phyloP scores from a whole-genome alignment of 2,797 vertebrate species.

The Leptodactylus fallax region DNA sequence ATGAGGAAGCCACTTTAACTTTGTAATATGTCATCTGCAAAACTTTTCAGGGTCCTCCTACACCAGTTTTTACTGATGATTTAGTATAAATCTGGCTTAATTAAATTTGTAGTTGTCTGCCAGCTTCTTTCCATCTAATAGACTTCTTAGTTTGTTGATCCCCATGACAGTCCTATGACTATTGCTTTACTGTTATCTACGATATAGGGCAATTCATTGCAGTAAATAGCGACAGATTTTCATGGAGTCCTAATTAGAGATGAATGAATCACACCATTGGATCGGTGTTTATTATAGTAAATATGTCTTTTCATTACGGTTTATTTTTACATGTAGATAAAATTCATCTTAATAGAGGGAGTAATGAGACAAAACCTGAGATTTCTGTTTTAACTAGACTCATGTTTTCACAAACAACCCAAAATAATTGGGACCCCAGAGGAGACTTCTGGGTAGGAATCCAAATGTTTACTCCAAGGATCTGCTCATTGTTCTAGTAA shows the following conservation, averaged over 20 bases:
- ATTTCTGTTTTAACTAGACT: conserved; percentile 15
- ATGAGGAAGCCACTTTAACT: too few relatives aligned
- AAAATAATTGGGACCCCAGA: conserved; percentile 8
- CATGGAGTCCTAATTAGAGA: conserved; percentile 15
- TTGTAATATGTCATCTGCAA: too few relatives aligned
- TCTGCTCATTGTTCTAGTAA: conserved; percentile 14
- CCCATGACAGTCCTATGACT: background rate
- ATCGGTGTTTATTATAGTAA: conserved; percentile 52
- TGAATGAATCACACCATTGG: conserved; percentile 45
- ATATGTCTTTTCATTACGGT: conserved; percentile 33
- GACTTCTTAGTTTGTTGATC: background rate
- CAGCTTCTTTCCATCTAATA: background rate
- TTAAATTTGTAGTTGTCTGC: background rate
- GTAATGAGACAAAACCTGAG: conserved; percentile 29
- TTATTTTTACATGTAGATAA: conserved; percentile 11
- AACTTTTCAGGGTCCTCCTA: background rate
- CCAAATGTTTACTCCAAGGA: conserved; percentile 14
- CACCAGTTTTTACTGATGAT: background rate
- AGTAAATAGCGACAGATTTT: background rate
- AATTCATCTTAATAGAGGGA: background rate
- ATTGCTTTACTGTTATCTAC: background rate
- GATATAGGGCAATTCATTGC: background rate
- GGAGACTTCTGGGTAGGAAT: conserved; percentile 21
- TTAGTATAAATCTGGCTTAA: background rate
- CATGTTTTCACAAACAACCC: conserved; percentile 19